Conservation (phyloP, 2,797 vertebrate species). For the Helicolenus hilgendorfi region DNA sequence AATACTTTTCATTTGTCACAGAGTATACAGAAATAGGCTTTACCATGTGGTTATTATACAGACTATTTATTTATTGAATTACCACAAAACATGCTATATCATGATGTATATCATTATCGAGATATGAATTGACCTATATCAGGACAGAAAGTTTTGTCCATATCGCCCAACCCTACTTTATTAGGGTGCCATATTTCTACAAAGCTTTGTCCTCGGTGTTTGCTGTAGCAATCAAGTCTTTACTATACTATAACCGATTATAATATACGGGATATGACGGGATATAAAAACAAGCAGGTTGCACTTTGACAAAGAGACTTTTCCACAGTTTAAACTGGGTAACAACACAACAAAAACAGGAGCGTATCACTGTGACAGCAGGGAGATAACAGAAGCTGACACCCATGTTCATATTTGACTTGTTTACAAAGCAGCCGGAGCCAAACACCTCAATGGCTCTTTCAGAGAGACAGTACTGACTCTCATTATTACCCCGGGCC, state of each 20-base stretch:
- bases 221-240: not conserved
- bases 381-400: slow-evolving; percentile 13
- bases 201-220: not conserved
- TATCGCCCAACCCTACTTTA: not conserved
- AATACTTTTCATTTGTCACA: too few species aligned
- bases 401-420: slow-evolving; percentile 22
- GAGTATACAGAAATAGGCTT: too few species aligned
- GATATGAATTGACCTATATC: too few species aligned
- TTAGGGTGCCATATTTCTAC: not conserved
- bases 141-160: too few species aligned
- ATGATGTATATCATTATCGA: too few species aligned
- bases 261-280: too few species aligned
- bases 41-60: too few species aligned
- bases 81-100: too few species aligned
- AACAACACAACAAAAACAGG: not conserved
- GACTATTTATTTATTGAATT: too few species aligned
- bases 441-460: slow-evolving; percentile 5
- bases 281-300: not conserved
- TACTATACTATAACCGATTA: not conserved
- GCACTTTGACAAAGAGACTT: not conserved
- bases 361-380: slow-evolving; percentile 19
- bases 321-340: not conserved
- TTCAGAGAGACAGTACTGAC: not conserved
- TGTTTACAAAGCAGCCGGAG: slow-evolving; percentile 41
- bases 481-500: not conserved